These are phyloP conservation scores for Etheostoma perlongum DNA, from an alignment of 2,797 vertebrate genomes.

Conservation along the genomic window DNA sequence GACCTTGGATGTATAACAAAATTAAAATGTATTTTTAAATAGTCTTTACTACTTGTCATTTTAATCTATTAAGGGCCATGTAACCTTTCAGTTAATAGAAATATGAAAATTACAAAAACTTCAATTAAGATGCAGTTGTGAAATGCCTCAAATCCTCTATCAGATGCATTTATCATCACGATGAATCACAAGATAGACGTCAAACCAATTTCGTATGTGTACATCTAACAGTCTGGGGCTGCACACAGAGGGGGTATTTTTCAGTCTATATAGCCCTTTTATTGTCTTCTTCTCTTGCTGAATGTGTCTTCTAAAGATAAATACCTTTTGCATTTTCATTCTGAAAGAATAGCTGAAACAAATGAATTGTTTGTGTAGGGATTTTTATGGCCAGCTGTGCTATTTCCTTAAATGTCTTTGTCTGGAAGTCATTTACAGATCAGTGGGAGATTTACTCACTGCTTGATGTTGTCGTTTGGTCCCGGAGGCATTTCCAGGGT, in stretches of 20 bases:
- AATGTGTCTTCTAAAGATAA: conserved; percentile 27
- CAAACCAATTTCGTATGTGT: conserved; percentile 1
- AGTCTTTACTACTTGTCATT: background rate
- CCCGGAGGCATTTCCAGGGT: conserved; percentile 65
- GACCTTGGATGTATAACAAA: conserved; percentile 19
- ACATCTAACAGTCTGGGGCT: conserved; percentile 21
- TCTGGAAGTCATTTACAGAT: conserved; percentile 50
- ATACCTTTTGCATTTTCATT: conserved; percentile 44
- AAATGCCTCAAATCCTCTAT: conserved; percentile 25
- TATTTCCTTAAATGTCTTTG: conserved; percentile 38
- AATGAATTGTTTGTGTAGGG: background rate
- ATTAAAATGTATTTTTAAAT: conserved; percentile 36
- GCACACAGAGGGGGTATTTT: conserved; percentile 34
- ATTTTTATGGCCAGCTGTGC: conserved; percentile 8
- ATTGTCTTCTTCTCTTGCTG: conserved; percentile 26
- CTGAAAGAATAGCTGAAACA: background rate
- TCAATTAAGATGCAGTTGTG: conserved; percentile 22
- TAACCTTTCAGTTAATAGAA: conserved; percentile 3
- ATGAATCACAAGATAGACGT: conserved; percentile 20
- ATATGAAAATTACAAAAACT: conserved; percentile 27
- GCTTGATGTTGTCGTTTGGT: conserved; percentile 61
- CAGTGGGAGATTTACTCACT: conserved; percentile 55
- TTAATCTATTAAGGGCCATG: background rate
- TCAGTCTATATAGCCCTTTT: conserved; percentile 14
- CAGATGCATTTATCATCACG: conserved; percentile 20